A percentile compares a stretch with the other conserved stretches of the same genome.
phyloP scores from a whole-genome alignment of 2,888 invertebrate species.

The Hoplodrina blanda region DNA sequence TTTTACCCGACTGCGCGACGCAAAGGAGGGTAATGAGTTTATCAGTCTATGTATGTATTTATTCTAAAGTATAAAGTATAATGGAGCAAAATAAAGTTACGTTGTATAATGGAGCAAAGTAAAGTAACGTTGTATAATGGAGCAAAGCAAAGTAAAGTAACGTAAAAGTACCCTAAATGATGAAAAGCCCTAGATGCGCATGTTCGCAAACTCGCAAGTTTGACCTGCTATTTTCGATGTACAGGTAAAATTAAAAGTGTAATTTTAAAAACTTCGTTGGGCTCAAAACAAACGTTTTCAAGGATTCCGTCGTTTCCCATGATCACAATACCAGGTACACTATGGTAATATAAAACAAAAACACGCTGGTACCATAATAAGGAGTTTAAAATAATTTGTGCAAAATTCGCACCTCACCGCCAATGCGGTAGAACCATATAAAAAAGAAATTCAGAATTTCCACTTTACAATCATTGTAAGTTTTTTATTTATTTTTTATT shows the following conservation, averaged over 20 bases:
- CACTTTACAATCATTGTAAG: neutral
- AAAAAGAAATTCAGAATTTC: constrained; percentile 28
- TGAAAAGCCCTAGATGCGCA: no score
- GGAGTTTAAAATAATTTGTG: constrained; percentile 59
- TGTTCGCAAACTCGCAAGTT: no score
- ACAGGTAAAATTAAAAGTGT: constrained; percentile 9
- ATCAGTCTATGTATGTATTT: no score
- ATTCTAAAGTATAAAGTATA: no score
- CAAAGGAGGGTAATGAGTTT: no score
- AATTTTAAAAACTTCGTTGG: constrained; percentile 47
- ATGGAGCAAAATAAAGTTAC: no score
- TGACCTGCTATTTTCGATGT: neutral
- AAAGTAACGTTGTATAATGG: no score
- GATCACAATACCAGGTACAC: constrained; percentile 30
- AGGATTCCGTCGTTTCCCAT: constrained; percentile 56
- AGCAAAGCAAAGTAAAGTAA: no score
- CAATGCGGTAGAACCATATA: constrained; percentile 39
- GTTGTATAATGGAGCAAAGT: no score
- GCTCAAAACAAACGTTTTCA: constrained; percentile 40
- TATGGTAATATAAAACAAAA: constrained; percentile 58
- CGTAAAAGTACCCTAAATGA: no score
- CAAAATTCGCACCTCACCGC: constrained; percentile 57
- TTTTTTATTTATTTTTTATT: no score
- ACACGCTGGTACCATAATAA: constrained; percentile 42
- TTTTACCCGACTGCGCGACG: no score